phyloP scores from a whole-genome alignment of 2,113 vertebrate genomes.

The Neodon shergylaensis region DNA sequence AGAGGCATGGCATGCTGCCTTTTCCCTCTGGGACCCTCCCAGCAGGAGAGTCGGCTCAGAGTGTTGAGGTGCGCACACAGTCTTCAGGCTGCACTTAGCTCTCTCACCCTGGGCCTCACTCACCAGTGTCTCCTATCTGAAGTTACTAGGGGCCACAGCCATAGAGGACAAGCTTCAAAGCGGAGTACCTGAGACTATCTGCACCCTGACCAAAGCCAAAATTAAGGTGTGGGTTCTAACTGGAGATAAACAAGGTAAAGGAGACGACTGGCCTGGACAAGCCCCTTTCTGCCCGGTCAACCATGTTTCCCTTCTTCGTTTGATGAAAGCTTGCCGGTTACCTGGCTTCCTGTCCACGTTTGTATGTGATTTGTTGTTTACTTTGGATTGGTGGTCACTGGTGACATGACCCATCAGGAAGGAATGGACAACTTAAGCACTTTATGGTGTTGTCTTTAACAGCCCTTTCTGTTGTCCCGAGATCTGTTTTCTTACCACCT shows the following conservation, averaged over 20 bases:
- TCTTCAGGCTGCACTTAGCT: neutral
- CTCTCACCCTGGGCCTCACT: constrained; percentile 4
- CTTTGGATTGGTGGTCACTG: neutral
- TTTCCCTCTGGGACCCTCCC: neutral
- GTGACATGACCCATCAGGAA: neutral
- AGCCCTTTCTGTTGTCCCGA: neutral
- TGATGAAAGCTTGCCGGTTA: neutral
- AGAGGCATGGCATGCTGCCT: neutral
- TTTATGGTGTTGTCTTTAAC: neutral
- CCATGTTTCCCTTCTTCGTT: neutral
- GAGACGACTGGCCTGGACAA: neutral
- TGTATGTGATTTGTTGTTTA: neutral
- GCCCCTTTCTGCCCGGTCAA: neutral
- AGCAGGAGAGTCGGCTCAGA: neutral
- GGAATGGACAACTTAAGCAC: neutral
- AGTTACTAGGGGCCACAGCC: constrained; percentile 93
- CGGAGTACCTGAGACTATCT: constrained; percentile 94
- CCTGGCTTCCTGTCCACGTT: neutral
- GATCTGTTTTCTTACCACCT: neutral
- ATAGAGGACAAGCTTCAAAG: constrained; percentile 98
- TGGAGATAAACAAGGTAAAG: constrained; percentile 96
- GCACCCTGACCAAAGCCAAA: constrained; percentile 92
- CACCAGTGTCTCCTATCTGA: constrained; percentile 25
- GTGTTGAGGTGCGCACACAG: neutral
- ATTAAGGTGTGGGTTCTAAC: constrained; percentile 98